Base-by-base conservation (phyloP, 2,113 vertebrate species). In the Gymnobelideus leadbeateri region DNA sequence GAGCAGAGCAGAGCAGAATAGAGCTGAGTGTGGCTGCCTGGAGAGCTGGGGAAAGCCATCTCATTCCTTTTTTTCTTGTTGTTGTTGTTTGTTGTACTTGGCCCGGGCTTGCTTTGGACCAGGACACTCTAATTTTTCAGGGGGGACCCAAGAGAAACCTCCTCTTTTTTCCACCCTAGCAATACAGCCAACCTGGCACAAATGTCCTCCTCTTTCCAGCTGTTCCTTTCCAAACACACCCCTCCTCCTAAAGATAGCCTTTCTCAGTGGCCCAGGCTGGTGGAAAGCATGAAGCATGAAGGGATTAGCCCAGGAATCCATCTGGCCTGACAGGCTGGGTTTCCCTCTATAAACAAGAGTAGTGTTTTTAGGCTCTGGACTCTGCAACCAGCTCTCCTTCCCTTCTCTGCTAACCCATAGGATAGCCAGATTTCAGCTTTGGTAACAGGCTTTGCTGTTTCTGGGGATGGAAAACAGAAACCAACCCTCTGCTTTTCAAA, bases 1-100 rank as follows among this genome's bases (percentile, higher is more conserved):
- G 98, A 98, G 98, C 97, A 89, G 95, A 98, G 52, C 26, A 49
- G 51, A 10, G 51, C 55, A 2, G 24, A 61, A 1, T 0, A 51
- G 49, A n/a, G 28, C 52, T 8, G 0, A 0, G 52, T 3, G 50
- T 52, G 12, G 97, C 98, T 98, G 99, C 98, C 98, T 98, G 98
- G 99, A 98, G 98, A 98, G 98, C 97, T 98, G 98, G 99, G 99
- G 99, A 99, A 99, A 99, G 99, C 99, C 99, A 98, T 97, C 98
- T 92, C 8, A 1, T 68, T 26, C 84, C 21, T 51, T 49, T 89
- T 0, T 0, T 8, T 0, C 2, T 1, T 51, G 31, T 14, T 6
- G 55, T 28, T 24, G 46, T 98, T 99, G 99, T 99, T 99, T 99
- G 99, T 99, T 99, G 98, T 98, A 97, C 98, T 99, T 99, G 99